Conservation (phyloP, 2,888 invertebrate species). For the Cephus spinipes region DNA sequence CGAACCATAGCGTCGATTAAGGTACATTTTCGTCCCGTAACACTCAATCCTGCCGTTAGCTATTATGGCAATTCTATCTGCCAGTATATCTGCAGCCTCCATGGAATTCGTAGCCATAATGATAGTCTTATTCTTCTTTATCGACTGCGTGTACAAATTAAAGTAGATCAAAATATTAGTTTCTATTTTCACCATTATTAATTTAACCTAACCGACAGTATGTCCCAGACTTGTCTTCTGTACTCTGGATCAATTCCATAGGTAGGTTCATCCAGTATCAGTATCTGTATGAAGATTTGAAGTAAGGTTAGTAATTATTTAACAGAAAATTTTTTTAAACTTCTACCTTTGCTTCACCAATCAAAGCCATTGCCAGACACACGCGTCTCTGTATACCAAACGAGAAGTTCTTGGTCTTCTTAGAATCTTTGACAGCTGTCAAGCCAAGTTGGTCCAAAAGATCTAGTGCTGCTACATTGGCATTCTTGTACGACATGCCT, state of each 20-base stretch:
- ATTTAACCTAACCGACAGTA: conserved; percentile 25
- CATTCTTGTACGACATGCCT: conserved; percentile 30
- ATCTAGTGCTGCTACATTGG: conserved; percentile 20
- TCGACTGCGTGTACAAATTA: conserved; percentile 13
- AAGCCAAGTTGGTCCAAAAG: conserved; percentile 30
- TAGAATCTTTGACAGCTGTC: conserved; percentile 20
- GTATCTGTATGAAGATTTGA: conserved; percentile 21
- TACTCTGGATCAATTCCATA: conserved; percentile 34
- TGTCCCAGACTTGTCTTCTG: conserved; percentile 30
- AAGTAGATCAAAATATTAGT: neutral
- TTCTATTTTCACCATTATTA: neutral
- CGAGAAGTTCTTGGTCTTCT: conserved; percentile 20
- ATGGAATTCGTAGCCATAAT: conserved; percentile 40
- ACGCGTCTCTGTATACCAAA: conserved; percentile 29
- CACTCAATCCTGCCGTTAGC: conserved; percentile 36
- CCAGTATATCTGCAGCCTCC: conserved; percentile 37
- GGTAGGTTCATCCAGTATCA: conserved; percentile 38
- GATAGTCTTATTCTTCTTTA: conserved; percentile 32
- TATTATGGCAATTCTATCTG: conserved; percentile 39
- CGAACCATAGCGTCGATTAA: conserved; percentile 36
- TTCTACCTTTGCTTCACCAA: conserved; percentile 31
- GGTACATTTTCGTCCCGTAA: conserved; percentile 36
- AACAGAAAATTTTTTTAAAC: neutral
- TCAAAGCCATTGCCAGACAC: conserved; percentile 38
- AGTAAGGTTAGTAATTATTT: neutral